Percentiles rank a stretch among this genome's conserved stretches.
These are phyloP conservation scores for Podotricha telesiphe DNA, from an alignment of 2,888 invertebrate species.

Conservation along the genomic window DNA sequence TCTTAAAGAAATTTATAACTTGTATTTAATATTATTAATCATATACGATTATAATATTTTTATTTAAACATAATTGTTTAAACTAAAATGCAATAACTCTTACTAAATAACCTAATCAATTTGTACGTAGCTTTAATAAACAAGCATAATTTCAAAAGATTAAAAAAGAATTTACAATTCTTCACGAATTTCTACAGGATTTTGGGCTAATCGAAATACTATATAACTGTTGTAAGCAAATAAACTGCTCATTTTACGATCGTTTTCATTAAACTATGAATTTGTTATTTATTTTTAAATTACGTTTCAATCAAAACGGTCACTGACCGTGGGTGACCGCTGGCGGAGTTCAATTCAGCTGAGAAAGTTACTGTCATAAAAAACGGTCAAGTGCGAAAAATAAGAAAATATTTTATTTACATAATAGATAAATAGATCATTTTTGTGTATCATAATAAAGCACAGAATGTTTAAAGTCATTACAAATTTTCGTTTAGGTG, in stretches of 20 bases:
- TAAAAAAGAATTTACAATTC: background rate
- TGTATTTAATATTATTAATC: background rate
- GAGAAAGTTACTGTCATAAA: conserved; percentile 38
- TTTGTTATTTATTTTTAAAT: conserved; percentile 36
- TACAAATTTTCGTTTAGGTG: too few species aligned
- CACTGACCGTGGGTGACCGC: conserved; percentile 37
- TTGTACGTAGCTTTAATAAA: background rate
- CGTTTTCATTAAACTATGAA: conserved; percentile 37
- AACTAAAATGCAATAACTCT: background rate
- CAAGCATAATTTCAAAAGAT: background rate
- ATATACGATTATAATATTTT: too few species aligned
- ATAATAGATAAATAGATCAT: background rate
- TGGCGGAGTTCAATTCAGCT: conserved; percentile 34
- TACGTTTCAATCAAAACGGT: conserved; percentile 36
- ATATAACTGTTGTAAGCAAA: conserved; percentile 35
- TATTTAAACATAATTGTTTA: background rate
- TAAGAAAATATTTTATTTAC: conserved; percentile 10
- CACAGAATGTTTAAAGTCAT: background rate
- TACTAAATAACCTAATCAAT: background rate
- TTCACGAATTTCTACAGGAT: conserved; percentile 5
- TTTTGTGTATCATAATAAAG: background rate
- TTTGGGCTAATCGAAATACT: conserved; percentile 28
- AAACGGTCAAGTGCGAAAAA: conserved; percentile 33
- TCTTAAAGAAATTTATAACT: background rate
- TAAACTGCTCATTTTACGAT: conserved; percentile 34